Percentiles rank a stretch among this genome's conserved stretches.
Evolutionary conservation across 2,113 vertebrate species (phyloP).

Genomic region (Ammodytes marinus): DNA sequence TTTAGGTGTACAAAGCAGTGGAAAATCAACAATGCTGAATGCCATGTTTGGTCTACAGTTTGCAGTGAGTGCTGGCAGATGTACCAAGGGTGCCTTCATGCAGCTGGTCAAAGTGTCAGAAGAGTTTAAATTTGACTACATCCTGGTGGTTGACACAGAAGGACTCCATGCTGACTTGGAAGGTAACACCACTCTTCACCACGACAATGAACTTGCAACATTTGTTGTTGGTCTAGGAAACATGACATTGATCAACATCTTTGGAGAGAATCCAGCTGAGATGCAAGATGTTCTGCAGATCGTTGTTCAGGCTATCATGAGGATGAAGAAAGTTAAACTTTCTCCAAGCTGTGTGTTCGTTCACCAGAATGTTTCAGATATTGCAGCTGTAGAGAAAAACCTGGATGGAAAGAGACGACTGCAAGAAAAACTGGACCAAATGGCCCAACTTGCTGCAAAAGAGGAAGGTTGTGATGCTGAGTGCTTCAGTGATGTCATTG

Average conservation of each 20-base stretch:
- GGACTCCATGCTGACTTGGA: constrained; percentile 54
- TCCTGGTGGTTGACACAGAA: constrained; percentile 70
- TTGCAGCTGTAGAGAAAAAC: constrained; percentile 57
- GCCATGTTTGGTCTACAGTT: constrained; percentile 82
- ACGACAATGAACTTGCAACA: constrained; percentile 56
- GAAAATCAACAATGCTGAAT: constrained; percentile 86
- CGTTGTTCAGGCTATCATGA: constrained; percentile 71
- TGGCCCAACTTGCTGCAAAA: constrained; percentile 53
- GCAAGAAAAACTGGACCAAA: constrained; percentile 64
- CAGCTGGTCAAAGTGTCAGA: constrained; percentile 62
- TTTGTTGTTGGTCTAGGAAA: constrained; percentile 66
- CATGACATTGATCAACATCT: constrained; percentile 68
- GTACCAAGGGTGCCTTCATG: constrained; percentile 85
- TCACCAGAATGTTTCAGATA: constrained; percentile 65
- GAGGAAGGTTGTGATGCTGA: constrained; percentile 40
- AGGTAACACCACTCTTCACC: not conserved
- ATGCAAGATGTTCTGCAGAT: constrained; percentile 71
- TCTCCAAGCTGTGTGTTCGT: constrained; percentile 67
- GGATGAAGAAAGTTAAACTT: constrained; percentile 61
- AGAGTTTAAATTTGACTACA: not conserved
- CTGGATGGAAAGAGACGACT: constrained; percentile 54
- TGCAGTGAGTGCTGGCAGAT: constrained; percentile 82
- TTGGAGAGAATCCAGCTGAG: constrained; percentile 64
- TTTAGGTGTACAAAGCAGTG: constrained; percentile 84
- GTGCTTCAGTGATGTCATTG: constrained; percentile 52